These are phyloP conservation scores for Drosophila atripex DNA, from an alignment of 2,888 invertebrate genomes.

Conservation along the genomic window DNA sequence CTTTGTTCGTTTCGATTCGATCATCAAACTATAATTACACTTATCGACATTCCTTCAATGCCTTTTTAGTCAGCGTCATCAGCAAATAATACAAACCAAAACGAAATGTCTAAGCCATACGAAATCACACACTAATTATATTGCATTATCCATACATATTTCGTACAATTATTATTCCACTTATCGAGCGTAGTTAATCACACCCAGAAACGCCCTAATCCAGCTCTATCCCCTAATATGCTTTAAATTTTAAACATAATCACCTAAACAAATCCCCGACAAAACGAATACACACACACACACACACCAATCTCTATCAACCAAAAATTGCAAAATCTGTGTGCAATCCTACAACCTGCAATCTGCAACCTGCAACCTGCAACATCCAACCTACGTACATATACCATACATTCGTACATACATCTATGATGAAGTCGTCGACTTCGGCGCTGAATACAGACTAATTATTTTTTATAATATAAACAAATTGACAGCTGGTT, in stretches of 20 bases:
- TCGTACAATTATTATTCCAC: slow-evolving; percentile 72
- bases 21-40: slow-evolving; percentile 43
- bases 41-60: slow-evolving; percentile 66
- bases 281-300: slow-evolving; percentile 1
- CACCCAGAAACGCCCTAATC: slow-evolving; percentile 30
- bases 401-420: slow-evolving; percentile 46
- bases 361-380: slow-evolving; percentile 36
- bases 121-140: slow-evolving; percentile 61
- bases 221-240: slow-evolving; percentile 51
- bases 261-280: slow-evolving; percentile 31
- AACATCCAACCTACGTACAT: slow-evolving; percentile 31
- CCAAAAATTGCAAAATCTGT: slow-evolving; percentile 30
- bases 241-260: slow-evolving; percentile 62
- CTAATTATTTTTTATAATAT: slow-evolving; percentile 77
- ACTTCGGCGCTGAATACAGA: slow-evolving; percentile 76
- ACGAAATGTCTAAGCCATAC: slow-evolving; percentile 48
- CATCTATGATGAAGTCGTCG: slow-evolving; percentile 65
- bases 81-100: slow-evolving; percentile 41
- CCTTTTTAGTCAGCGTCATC: slow-evolving; percentile 74
- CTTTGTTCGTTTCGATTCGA: slow-evolving; percentile 29
- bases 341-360: slow-evolving; percentile 20
- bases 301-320: slow-evolving; percentile 28
- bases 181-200: slow-evolving; percentile 76
- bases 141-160: slow-evolving; percentile 73
- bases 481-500: slow-evolving; percentile 77